Evolutionary conservation across 1,140 invertebrate species (phyloP), one percentile per base, ranked within the genome.

Genomic region (Drosophila albomicans): DNA sequence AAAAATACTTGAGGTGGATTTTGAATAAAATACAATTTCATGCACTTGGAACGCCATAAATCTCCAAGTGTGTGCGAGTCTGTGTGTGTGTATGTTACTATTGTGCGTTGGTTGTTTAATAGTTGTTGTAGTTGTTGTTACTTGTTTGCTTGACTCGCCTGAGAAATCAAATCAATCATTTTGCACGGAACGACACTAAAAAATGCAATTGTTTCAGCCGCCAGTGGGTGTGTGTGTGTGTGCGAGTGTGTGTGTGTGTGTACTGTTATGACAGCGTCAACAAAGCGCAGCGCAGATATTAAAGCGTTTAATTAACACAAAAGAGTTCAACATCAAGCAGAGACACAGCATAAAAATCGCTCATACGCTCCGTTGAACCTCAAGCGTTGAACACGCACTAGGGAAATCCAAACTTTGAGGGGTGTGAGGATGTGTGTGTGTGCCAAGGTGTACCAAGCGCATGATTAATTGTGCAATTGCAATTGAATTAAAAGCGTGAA

Each of bases 291-390:
- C 80, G 58, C 20, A 70, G 63, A 74, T 69, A 72, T 84, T 88
- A 80, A 87, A 89, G 84, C 87, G 81, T 88, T 87, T 87, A 87
- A 87, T 87, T 87, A 87, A 88, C 84, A 87, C 82, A 87, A 79
- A 84, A 86, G 78, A 88, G 84, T 88, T 86, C 84, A 87, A 74
- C 84, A 88, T 73, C 76, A 71, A 68, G 52, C 69, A 76, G 77
- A 77, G 69, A 74, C 70, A 73, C 35, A 38, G 8, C 6, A 62
- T 51, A 46, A 80, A 88, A 84, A 87, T 88, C 80, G 80, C 84
- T 88, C 84, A 87, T 87, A 88, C 85, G 84, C 84, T 87, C 77
- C 78, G 84, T 73, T 87, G 84, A 84, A 78, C 80, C 69, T 88
- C 20, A 46, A 45, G 25, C 61, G 59, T 30, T 15, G 56, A 49